Conservation (phyloP, 2,797 vertebrate species). For the Crenichthys baileyi region DNA sequence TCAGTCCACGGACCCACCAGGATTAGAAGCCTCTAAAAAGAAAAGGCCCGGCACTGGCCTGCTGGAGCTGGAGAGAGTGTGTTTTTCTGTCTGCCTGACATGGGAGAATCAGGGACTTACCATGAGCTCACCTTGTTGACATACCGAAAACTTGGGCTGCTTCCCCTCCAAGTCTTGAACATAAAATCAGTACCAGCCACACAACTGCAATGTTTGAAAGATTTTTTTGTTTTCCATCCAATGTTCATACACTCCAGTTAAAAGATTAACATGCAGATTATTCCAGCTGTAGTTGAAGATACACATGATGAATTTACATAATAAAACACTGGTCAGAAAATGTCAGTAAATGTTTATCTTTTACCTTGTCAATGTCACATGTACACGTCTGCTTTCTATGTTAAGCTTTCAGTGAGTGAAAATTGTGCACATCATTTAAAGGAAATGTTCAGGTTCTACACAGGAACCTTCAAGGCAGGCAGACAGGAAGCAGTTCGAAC, state of each 20-base stretch:
- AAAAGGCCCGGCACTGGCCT: constrained; percentile 63
- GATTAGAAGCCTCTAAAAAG: constrained; percentile 99
- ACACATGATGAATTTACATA: constrained; percentile 1
- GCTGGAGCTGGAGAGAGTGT: constrained; percentile 64
- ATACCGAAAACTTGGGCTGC: constrained; percentile 64
- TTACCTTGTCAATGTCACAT: neutral
- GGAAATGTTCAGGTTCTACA: neutral
- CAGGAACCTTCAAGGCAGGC: neutral
- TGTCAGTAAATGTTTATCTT: neutral
- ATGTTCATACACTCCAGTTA: constrained; percentile 7
- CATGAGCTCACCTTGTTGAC: constrained; percentile 81
- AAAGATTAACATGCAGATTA: constrained; percentile 12
- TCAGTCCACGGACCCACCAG: constrained; percentile 87
- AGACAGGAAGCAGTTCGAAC: neutral
- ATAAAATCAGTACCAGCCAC: constrained; percentile 52
- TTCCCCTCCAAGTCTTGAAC: constrained; percentile 45
- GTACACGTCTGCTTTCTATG: too few relatives aligned
- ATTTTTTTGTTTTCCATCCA: constrained; percentile 22
- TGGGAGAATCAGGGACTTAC: constrained; percentile 81
- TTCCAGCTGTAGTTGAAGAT: constrained; percentile 12
- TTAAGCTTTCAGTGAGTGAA: neutral
- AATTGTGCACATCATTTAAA: neutral
- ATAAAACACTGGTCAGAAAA: neutral
- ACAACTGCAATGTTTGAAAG: constrained; percentile 25
- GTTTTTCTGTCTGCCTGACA: constrained; percentile 69